Base-by-base conservation (phyloP, 2,113 vertebrate genomes). In the Centropus unirufus region DNA sequence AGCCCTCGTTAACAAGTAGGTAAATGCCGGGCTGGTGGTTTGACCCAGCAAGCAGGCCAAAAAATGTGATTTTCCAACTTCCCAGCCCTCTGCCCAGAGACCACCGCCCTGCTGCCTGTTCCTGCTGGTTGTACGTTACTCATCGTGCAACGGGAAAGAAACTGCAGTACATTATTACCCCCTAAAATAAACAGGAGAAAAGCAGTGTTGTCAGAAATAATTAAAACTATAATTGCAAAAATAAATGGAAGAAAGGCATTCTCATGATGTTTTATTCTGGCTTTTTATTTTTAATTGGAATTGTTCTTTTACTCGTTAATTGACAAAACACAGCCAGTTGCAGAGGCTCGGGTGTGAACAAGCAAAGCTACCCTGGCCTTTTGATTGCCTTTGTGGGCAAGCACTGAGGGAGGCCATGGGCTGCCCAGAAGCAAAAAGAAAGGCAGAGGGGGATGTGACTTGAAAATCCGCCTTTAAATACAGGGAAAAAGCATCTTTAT, bases 171-270 rank as follows among this genome's bases (percentile, higher is more conserved):
- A 70, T 93, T 72, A 76, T 64, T 51, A 74, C 4, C 57, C 22
- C 17, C 29, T 8, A 54, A 47, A 57, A 9, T 11, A 8, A 36
- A 64, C 63, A 72, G 75, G 83, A 77, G 55, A 40, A 47, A 62
- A 49, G n/a, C 54, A 29, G 84, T 66, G 52, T 84, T 94, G 70
- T 88, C 93, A 94, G 90, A 94, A 97, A 96, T 92, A 94, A 96
- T 96, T 96, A 94, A 92, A 95, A 69, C 64, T 32, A 34, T 96
- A 96, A 96, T 91, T 94, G 90, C 74, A 57, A 91, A 96, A 96
- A 79, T 89, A 95, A 95, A 96, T 84, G 77, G 90, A 87, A 79
- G 85, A 89, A 88, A 27, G 18, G 66, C 74, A 78, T 82, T 49
- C 83, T 95, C 64, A 1, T 29, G 75, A 76, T 87, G 91, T 73